A percentile compares a stretch with the other conserved stretches of the same genome.
These are phyloP conservation scores for Barbus barbus DNA, from an alignment of 2,113 vertebrate genomes.

Conservation along the genomic window DNA sequence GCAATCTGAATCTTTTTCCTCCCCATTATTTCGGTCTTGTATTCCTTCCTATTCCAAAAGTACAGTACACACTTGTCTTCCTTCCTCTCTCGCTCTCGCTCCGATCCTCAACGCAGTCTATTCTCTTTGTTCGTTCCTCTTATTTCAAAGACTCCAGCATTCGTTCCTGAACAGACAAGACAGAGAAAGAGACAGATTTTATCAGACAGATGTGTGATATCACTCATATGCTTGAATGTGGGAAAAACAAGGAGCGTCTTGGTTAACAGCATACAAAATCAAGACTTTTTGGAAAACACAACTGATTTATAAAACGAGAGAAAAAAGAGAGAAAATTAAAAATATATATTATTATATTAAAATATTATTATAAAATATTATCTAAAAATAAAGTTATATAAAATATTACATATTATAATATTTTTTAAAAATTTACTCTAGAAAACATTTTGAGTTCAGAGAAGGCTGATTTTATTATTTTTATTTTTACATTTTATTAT, in stretches of 20 bases:
- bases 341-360: too few species aligned
- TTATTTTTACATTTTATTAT: neutral
- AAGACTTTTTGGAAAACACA: neutral
- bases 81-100: conserved; percentile 24
- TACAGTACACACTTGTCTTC: conserved; percentile 62
- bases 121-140: conserved; percentile 87
- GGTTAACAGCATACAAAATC: neutral
- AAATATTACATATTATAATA: too few species aligned
- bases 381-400: too few species aligned
- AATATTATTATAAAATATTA: neutral
- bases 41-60: conserved; percentile 88
- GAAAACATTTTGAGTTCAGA: too few species aligned
- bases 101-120: conserved; percentile 35
- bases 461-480: too few species aligned
- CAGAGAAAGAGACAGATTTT: conserved; percentile 50
- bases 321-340: too few species aligned
- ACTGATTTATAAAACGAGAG: neutral
- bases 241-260: neutral
- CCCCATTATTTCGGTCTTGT: conserved; percentile 97
- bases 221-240: neutral
- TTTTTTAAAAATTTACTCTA: too few species aligned
- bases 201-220: conserved; percentile 19
- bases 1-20: conserved; percentile 99
- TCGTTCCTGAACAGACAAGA: conserved; percentile 82
- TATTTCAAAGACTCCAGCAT: conserved; percentile 92